Conservation (phyloP, 2,888 invertebrate species). For the Machimus atricapillus region DNA sequence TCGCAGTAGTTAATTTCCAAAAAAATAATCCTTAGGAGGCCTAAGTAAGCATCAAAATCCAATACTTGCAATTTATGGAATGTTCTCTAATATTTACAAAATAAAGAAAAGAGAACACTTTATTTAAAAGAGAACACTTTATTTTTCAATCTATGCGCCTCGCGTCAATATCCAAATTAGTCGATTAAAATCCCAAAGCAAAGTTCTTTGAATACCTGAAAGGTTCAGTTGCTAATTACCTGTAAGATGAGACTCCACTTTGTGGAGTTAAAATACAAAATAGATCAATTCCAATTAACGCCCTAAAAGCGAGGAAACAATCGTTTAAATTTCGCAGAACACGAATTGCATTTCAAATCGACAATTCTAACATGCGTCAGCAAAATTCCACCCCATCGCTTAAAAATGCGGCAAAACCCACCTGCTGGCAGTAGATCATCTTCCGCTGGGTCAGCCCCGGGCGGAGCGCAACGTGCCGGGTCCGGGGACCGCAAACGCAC, state of each 20-base stretch:
- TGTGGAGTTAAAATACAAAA: not conserved
- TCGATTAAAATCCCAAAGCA: not conserved
- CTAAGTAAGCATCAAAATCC: no score
- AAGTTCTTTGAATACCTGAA: not conserved
- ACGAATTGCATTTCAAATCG: not conserved
- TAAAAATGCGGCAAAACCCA: not conserved
- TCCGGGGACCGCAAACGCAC: not conserved
- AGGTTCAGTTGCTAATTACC: not conserved
- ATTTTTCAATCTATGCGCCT: no score
- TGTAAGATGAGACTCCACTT: not conserved
- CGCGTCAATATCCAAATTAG: no score
- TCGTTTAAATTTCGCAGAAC: not conserved
- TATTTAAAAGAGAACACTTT: no score
- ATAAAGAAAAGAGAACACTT: no score
- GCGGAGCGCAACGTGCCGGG: not conserved
- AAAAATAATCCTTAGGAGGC: no score
- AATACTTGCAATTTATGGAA: no score
- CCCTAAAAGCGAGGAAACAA: not conserved
- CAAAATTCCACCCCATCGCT: not conserved
- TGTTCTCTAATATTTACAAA: no score
- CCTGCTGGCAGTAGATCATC: not conserved
- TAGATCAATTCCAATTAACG: not conserved
- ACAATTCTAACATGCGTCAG: not conserved
- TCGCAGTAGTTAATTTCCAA: no score
- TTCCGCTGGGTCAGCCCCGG: not conserved